phyloP scores from a whole-genome alignment of 2,888 invertebrate species.

The Bruchidius siliquastri region DNA sequence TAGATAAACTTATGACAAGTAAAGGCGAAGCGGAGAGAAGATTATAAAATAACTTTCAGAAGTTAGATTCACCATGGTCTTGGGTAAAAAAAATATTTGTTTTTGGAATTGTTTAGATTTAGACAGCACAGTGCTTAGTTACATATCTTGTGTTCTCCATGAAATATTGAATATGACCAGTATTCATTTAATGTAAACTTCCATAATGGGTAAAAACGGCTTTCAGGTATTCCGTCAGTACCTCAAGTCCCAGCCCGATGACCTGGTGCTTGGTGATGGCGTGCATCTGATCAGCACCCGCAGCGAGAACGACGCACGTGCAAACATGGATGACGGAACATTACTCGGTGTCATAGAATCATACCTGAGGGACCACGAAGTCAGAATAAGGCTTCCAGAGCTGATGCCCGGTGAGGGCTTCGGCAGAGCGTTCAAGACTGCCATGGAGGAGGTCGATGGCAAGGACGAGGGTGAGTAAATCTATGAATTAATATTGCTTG shows the following conservation, averaged over 20 bases:
- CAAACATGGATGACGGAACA: slow-evolving; percentile 51
- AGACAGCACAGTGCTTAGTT: too few species aligned
- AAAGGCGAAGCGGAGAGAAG: too few species aligned
- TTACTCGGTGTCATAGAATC: slow-evolving; percentile 57
- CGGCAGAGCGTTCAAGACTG: slow-evolving; percentile 51
- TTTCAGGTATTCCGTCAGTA: slow-evolving; percentile 50
- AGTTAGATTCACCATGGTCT: too few species aligned
- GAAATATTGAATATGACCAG: too few species aligned
- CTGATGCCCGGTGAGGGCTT: slow-evolving; percentile 62
- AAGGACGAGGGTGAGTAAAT: slow-evolving; percentile 50
- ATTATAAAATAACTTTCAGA: too few species aligned
- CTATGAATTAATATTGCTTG: neutral
- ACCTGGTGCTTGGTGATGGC: slow-evolving; percentile 59
- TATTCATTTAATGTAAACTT: too few species aligned
- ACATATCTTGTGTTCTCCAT: too few species aligned
- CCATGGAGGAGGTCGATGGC: slow-evolving; percentile 48
- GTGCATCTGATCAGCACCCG: slow-evolving; percentile 53
- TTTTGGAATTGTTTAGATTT: too few species aligned
- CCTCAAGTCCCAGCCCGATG: slow-evolving; percentile 51
- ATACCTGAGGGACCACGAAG: slow-evolving; percentile 67
- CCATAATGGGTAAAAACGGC: too few species aligned
- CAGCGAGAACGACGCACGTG: slow-evolving; percentile 50
- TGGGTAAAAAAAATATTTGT: too few species aligned
- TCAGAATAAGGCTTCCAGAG: slow-evolving; percentile 66
- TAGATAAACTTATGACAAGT: too few species aligned